Evolutionary conservation across 2,113 vertebrate genomes (phyloP), one percentile per base, ranked within the genome.

Genomic region (Deroptyus accipitrinus): DNA sequence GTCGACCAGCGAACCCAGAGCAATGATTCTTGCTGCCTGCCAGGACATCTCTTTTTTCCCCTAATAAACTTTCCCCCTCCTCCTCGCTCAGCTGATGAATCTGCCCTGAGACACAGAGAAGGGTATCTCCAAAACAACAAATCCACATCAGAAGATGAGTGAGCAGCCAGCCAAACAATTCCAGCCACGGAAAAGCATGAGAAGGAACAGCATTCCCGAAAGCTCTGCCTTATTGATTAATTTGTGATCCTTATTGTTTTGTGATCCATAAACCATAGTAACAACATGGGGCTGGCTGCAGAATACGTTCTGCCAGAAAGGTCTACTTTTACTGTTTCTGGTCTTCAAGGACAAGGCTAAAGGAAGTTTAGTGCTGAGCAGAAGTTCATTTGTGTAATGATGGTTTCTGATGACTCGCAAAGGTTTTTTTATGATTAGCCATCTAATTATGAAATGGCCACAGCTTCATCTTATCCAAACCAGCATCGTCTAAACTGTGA

Each of bases 401-500:
- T 79, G 83, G 20, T 84, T 96, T 95, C 88, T 92, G 95, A 94
- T 91, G 86, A 85, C 84, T 96, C 0, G 20, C 78, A 94, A 95
- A 97, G 96, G 96, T 97, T 97, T 90, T 93, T 94, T 97, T 91
- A 89, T 96, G 96, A 95, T 97, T 95, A 95, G 85, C 95, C 73
- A 92, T 76, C 96, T 97, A 95, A 95, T 97, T 96, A 96, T 77
- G 88, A 94, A 97, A 94, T 79, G 88, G 86, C 82, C 95, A 75
- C 88, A 82, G 90, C 94, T 95, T 84, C 82, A 88, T 97, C 88
- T 96, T 90, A 93, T 68, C 93, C 80, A 76, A 91, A 96, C 94
- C 94, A 95, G 82, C 86, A 96, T 94, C 90, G 80, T 82, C 92
- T 94, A 68, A 94, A 95, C 94, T 94, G 94, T 84, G 81, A 91